Evolutionary conservation across 1,140 invertebrate genomes (phyloP).

Genomic region (Brachionus rubens): DNA sequence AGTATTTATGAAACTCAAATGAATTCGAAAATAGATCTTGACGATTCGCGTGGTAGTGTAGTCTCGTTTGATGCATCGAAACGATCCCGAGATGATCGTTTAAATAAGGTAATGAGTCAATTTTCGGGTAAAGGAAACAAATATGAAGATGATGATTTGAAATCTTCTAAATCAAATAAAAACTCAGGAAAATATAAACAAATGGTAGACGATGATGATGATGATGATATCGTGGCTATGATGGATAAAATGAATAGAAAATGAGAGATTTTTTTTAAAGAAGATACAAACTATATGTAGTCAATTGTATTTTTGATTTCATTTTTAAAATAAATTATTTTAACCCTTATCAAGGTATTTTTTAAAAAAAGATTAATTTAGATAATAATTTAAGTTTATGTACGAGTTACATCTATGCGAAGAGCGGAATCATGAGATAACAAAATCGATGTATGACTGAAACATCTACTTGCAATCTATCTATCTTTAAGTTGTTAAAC

Average conservation of each 20-base stretch:
- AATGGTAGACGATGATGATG: slow-evolving; percentile 34
- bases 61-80: slow-evolving; percentile 44
- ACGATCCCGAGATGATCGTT: slow-evolving; percentile 20
- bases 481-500: too few species aligned
- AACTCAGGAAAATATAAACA: not conserved
- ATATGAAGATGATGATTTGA: not conserved
- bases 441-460: too few species aligned
- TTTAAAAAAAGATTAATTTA: too few species aligned
- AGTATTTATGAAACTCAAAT: slow-evolving; percentile 37
- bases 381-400: too few species aligned
- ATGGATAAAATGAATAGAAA: slow-evolving; percentile 43
- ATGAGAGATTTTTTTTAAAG: not conserved
- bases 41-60: not conserved
- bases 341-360: too few species aligned
- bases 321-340: too few species aligned
- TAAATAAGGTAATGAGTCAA: slow-evolving; percentile 27
- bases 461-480: too few species aligned
- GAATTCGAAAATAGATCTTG: not conserved
- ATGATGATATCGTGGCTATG: slow-evolving; percentile 44
- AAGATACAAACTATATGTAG: too few species aligned
- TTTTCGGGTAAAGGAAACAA: not conserved
- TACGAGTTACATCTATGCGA: too few species aligned
- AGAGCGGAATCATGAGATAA: too few species aligned
- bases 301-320: too few species aligned
- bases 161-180: not conserved